Percentiles rank a stretch among this genome's conserved stretches.
Conservation (phyloP, 1,140 invertebrate genomes). For the Achatina immaculata region DNA sequence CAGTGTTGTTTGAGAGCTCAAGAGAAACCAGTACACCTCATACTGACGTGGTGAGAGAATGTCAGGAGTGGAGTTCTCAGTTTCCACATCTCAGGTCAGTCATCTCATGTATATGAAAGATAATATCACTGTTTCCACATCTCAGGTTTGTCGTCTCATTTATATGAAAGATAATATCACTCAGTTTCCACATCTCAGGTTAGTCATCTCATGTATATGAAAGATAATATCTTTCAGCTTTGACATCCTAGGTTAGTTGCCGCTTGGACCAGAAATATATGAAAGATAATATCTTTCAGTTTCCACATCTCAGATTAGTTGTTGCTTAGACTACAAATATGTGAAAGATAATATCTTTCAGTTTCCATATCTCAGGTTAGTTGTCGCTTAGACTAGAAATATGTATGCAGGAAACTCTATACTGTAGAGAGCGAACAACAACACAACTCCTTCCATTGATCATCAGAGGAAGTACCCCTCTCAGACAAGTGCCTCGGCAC, state of each 20-base stretch:
- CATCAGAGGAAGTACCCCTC: too few relatives aligned
- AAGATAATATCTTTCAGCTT: not conserved
- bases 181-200: conserved; percentile 66
- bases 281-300: conserved; percentile 38
- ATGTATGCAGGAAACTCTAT: too few relatives aligned
- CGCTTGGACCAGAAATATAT: not conserved
- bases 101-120: not conserved
- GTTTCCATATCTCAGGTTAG: conserved; percentile 65
- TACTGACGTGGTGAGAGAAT: conserved; percentile 57
- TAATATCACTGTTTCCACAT: not conserved
- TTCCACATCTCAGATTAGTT: conserved; percentile 64
- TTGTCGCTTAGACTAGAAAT: not conserved
- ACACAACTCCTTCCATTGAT: not conserved
- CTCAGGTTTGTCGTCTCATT: not conserved
- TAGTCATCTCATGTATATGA: conserved; percentile 10
- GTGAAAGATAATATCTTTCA: conserved; percentile 22
- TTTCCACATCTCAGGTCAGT: conserved; percentile 65
- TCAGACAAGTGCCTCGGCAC: too few relatives aligned
- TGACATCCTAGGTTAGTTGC: not conserved
- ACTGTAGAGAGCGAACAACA: too few relatives aligned
- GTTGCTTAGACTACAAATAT: not conserved
- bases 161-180: not conserved
- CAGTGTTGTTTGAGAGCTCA: conserved; percentile 56
- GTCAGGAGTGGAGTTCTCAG: conserved; percentile 61
- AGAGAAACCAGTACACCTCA: conserved; percentile 41